Evolutionary conservation across 2,888 invertebrate species (phyloP).

Genomic region (Ecliptopera silaceata): DNA sequence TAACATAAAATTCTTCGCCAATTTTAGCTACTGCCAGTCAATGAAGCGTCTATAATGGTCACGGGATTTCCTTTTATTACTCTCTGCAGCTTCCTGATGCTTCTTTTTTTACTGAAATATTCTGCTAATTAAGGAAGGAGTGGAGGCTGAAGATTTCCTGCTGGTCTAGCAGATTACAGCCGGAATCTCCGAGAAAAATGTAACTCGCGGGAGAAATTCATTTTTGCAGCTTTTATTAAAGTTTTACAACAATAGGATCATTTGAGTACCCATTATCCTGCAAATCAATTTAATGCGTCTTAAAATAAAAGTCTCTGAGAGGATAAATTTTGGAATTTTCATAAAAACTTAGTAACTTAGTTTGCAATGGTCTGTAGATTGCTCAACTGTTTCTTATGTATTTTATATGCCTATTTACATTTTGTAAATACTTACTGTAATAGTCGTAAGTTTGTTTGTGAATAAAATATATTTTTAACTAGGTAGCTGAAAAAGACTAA

Average conservation of each 20-base stretch:
- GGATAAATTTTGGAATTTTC: no score
- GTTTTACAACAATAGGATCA: constrained; percentile 40
- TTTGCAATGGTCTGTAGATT: no score
- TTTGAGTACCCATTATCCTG: not conserved
- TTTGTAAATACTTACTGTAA: no score
- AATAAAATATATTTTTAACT: no score
- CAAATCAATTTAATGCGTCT: no score
- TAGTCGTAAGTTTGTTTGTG: no score
- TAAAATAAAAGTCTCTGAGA: no score
- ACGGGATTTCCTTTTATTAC: constrained; percentile 68
- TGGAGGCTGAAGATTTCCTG: constrained; percentile 77
- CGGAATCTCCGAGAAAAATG: constrained; percentile 70
- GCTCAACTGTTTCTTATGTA: no score
- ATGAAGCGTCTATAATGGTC: constrained; percentile 52
- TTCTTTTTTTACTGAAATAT: constrained; percentile 73
- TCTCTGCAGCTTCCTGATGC: constrained; percentile 69
- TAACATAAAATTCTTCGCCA: not conserved
- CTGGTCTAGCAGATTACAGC: constrained; percentile 73
- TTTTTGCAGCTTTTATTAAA: constrained; percentile 57
- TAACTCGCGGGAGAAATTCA: constrained; percentile 57
- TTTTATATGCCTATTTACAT: no score
- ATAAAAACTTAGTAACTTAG: no score
- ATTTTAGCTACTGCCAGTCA: not conserved
- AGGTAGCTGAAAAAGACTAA: no score
- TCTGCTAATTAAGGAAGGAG: constrained; percentile 79